phyloP scores from a whole-genome alignment of 2,888 invertebrate genomes.

The Scotopteryx bipunctaria region DNA sequence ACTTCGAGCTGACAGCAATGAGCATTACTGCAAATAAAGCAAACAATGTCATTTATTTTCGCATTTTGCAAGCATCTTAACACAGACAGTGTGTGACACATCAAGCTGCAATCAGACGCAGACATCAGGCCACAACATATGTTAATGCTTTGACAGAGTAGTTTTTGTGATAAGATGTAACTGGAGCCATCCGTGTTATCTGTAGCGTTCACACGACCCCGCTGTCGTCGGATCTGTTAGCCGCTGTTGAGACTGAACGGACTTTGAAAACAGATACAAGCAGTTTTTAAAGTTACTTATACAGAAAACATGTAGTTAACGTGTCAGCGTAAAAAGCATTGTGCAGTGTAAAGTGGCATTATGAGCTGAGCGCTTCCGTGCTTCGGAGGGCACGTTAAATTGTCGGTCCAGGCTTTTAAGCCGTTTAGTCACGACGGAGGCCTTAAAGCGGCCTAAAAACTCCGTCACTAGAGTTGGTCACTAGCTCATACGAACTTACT shows the following conservation, averaged over 20 bases:
- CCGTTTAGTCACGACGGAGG: no score
- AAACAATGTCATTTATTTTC: background rate
- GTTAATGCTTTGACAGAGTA: constrained; percentile 43
- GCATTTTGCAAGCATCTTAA: background rate
- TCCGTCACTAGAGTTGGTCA: no score
- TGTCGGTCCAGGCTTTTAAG: no score
- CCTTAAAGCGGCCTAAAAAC: no score
- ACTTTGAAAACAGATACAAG: background rate
- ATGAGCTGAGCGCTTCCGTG: no score
- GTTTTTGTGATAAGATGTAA: constrained; percentile 46
- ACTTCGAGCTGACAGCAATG: no score
- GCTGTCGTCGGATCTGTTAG: constrained; percentile 16
- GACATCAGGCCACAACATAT: constrained; percentile 38
- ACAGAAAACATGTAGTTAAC: background rate
- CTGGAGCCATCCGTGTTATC: constrained; percentile 51
- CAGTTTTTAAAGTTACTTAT: background rate
- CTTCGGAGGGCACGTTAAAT: no score
- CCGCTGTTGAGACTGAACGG: constrained; percentile 2
- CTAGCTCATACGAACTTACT: no score
- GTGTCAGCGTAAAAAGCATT: no score
- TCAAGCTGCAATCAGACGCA: constrained; percentile 21
- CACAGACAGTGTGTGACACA: constrained; percentile 1
- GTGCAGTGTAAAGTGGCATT: no score
- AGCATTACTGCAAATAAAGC: background rate
- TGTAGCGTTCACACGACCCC: constrained; percentile 64